Evolutionary conservation across 2,797 vertebrate genomes (phyloP).

Genomic region (Petrocephalus sullivani): DNA sequence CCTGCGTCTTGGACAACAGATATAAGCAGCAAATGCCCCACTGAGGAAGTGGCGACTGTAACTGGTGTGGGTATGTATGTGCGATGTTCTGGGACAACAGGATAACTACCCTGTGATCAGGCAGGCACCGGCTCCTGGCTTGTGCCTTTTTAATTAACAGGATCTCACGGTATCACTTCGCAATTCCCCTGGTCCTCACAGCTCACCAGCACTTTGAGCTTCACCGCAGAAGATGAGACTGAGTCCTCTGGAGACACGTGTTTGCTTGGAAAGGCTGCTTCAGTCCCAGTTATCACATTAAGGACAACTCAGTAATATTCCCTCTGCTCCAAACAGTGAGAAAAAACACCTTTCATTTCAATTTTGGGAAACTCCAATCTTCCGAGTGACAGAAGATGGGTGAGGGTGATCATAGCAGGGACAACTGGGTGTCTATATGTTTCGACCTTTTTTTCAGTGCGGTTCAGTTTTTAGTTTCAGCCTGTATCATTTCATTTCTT

Average conservation of each 20-base stretch:
- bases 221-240: background rate
- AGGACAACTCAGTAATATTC: slow-evolving; percentile 17
- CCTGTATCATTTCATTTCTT: background rate
- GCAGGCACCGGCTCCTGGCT: background rate
- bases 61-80: background rate
- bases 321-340: background rate
- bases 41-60: background rate
- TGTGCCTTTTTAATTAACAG: slow-evolving; percentile 14
- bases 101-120: slow-evolving; percentile 8
- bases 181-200: background rate
- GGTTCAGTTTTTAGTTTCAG: background rate
- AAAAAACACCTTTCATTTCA: slow-evolving; percentile 20
- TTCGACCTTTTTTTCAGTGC: background rate
- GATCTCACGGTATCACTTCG: background rate
- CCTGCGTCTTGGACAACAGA: background rate
- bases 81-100: background rate
- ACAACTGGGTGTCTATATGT: background rate
- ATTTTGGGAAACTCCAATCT: background rate
- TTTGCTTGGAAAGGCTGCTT: slow-evolving; percentile 1
- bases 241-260: background rate
- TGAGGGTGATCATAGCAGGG: background rate
- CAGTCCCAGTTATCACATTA: slow-evolving; percentile 3
- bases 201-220: background rate
- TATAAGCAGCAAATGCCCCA: background rate
- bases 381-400: background rate